Percentiles rank a stretch among this genome's conserved stretches.
Evolutionary conservation across 2,113 vertebrate genomes (phyloP).

Genomic region (Eolophus roseicapilla): DNA sequence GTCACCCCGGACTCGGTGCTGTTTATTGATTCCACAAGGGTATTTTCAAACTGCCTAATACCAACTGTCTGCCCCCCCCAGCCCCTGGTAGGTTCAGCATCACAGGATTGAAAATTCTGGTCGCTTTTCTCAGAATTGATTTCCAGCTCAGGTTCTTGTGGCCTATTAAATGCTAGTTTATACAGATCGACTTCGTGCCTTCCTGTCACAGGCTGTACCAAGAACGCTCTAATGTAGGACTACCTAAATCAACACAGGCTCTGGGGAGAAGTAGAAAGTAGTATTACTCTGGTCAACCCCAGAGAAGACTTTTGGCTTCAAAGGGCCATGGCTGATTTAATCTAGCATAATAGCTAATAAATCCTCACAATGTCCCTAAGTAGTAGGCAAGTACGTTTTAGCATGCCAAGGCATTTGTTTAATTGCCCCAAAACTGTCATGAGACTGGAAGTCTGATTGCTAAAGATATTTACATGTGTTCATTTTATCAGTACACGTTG

Average conservation of each 20-base stretch:
- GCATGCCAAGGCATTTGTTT: conserved; percentile 13
- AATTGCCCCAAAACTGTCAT: conserved; percentile 19
- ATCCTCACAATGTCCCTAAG: neutral
- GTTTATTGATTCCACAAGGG: conserved; percentile 41
- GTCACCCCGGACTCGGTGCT: neutral
- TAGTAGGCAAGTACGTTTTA: neutral
- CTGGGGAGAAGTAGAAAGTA: neutral
- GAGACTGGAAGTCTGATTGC: neutral
- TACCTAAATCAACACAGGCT: neutral
- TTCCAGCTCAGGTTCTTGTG: neutral
- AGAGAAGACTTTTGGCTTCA: neutral
- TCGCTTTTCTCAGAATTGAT: neutral
- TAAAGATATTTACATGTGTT: neutral
- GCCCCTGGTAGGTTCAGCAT: neutral
- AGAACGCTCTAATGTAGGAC: neutral
- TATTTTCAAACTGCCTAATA: neutral
- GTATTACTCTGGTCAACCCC: neutral
- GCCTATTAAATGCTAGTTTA: neutral
- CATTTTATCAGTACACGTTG: neutral
- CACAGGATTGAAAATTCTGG: rapidly evolving
- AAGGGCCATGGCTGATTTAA: conserved; percentile 6
- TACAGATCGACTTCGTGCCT: neutral
- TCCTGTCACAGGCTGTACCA: neutral
- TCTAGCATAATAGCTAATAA: conserved; percentile 21
- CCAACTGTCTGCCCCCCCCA: neutral